Conservation (phyloP, 2,113 vertebrate genomes). For the Calidris pugnax region DNA sequence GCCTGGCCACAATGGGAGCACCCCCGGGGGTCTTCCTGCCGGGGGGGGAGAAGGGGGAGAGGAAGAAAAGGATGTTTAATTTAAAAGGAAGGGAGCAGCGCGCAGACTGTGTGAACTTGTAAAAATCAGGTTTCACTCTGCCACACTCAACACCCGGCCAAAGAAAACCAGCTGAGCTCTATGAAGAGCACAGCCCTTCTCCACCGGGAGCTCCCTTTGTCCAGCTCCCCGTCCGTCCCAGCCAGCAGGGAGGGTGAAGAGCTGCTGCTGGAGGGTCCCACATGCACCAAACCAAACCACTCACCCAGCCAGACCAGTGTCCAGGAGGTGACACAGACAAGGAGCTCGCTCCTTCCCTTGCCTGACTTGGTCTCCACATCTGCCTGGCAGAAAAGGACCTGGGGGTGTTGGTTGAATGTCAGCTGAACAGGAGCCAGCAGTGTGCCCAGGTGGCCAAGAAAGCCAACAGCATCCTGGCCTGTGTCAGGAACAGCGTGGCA, state of each 20-base stretch:
- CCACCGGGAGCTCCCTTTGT: not conserved
- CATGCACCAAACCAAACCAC: not conserved
- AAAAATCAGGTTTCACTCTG: not conserved
- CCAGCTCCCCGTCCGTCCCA: not conserved
- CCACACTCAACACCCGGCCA: not conserved
- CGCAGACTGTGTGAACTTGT: not conserved
- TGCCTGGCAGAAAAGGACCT: too few relatives aligned
- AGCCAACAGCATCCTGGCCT: too few relatives aligned
- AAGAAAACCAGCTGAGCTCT: not conserved
- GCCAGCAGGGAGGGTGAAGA: not conserved
- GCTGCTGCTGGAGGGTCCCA: not conserved
- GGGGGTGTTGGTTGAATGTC: too few relatives aligned
- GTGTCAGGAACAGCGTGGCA: too few relatives aligned
- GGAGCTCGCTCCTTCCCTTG: not conserved
- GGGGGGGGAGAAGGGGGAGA: too few relatives aligned
- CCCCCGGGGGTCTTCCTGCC: not conserved
- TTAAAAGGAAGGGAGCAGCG: constrained; percentile 8
- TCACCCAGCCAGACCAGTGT: accelerated
- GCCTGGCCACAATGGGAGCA: not conserved
- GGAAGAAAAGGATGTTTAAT: constrained; percentile 23
- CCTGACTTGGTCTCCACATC: not conserved
- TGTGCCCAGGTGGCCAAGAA: too few relatives aligned
- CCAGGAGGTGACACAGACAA: not conserved
- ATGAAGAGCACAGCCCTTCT: not conserved
- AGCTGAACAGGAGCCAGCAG: too few relatives aligned